phyloP scores from a whole-genome alignment of 2,797 vertebrate species.

The Macropodus opercularis region DNA sequence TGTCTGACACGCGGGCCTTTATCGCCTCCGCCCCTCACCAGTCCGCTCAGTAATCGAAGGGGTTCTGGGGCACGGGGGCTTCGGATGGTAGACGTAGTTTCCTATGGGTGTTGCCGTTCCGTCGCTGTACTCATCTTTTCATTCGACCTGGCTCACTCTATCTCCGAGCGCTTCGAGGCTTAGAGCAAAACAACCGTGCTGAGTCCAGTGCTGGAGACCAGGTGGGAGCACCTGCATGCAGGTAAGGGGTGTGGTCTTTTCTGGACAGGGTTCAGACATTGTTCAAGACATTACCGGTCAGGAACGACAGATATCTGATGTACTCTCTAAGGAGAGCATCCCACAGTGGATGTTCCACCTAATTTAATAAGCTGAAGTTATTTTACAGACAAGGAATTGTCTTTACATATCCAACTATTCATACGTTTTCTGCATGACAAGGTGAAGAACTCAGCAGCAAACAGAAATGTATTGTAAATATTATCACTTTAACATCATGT shows the following conservation, averaged over 20 bases:
- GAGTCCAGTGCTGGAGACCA: slow-evolving; percentile 59
- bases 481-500: background rate
- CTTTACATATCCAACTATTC: background rate
- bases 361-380: background rate
- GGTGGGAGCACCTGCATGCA: slow-evolving; percentile 78
- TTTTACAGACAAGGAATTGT: background rate
- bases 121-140: slow-evolving; percentile 25
- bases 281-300: background rate
- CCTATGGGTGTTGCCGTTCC: slow-evolving; percentile 77
- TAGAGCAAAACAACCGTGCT: slow-evolving; percentile 44
- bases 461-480: background rate
- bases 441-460: background rate
- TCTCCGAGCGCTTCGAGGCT: slow-evolving; percentile 35
- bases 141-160: slow-evolving; percentile 57
- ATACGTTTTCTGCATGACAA: background rate
- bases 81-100: slow-evolving; percentile 62
- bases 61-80: slow-evolving; percentile 40
- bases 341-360: background rate
- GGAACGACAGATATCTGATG: slow-evolving; percentile 12
- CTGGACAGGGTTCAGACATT: slow-evolving; percentile 5
- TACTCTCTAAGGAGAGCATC: background rate
- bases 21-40: slow-evolving; percentile 57
- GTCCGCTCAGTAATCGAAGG: slow-evolving; percentile 45
- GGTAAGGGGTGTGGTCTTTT: slow-evolving; percentile 75
- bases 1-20: slow-evolving; percentile 65